Evolutionary conservation across 2,113 vertebrate species (phyloP).

Genomic region (Brachyhypopomus gauderio): DNA sequence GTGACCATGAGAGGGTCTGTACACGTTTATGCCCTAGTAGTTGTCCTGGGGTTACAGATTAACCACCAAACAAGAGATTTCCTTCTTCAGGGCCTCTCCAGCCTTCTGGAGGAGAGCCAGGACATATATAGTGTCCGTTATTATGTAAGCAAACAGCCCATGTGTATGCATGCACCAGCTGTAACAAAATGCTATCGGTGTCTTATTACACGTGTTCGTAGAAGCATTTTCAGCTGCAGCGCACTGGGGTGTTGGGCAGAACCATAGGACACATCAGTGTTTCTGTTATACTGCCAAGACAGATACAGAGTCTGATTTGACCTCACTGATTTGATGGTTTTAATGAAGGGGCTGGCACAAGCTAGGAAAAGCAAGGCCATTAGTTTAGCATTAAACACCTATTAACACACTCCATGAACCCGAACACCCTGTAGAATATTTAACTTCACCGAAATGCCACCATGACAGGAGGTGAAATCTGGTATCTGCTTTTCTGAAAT

Average conservation of each 20-base stretch:
- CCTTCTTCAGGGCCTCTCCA: not conserved
- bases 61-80: not conserved
- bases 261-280: too few relatives aligned
- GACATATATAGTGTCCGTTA: not conserved
- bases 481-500: too few relatives aligned
- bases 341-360: constrained; percentile 61
- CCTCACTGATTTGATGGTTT: too few relatives aligned
- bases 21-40: not conserved
- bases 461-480: constrained; percentile 65
- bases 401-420: constrained; percentile 77
- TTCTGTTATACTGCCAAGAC: too few relatives aligned
- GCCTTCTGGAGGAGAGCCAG: not conserved
- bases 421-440: constrained; percentile 58
- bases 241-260: too few relatives aligned
- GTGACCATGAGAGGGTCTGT: not conserved
- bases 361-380: constrained; percentile 74
- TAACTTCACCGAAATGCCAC: constrained; percentile 60
- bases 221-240: too few relatives aligned
- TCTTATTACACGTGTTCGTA: not conserved
- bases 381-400: constrained; percentile 80
- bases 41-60: not conserved
- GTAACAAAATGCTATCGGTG: not conserved
- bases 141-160: not conserved
- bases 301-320: too few relatives aligned
- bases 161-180: not conserved